Conservation (phyloP, 2,113 vertebrate species). For the Oceanites oceanicus region DNA sequence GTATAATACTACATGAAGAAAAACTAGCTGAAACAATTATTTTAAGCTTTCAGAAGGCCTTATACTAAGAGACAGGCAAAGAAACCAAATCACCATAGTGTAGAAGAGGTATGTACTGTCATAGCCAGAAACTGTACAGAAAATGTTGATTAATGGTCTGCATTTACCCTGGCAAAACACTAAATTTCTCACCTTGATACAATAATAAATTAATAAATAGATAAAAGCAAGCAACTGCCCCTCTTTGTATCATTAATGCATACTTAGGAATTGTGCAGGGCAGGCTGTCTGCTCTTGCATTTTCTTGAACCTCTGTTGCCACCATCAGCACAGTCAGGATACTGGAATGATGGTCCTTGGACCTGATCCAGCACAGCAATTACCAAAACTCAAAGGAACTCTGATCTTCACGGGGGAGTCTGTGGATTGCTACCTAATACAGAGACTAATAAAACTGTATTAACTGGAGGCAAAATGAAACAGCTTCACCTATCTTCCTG, state of each 20-base stretch:
- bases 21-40: neutral
- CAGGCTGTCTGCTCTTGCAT: neutral
- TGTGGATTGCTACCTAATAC: neutral
- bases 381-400: neutral
- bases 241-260: neutral
- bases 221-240: neutral
- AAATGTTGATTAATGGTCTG: neutral
- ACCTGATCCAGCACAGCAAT: neutral
- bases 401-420: neutral
- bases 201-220: neutral
- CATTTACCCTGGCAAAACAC: neutral
- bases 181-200: neutral
- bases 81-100: neutral
- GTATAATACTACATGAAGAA: neutral
- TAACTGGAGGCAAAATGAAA: neutral
- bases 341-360: neutral
- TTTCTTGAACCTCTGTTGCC: conserved; percentile 1
- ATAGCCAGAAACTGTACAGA: neutral
- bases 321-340: neutral
- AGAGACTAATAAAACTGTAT: neutral
- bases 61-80: neutral
- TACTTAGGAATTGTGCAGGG: neutral
- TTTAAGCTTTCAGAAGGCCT: neutral
- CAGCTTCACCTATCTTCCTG: neutral
- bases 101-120: neutral